A percentile compares a stretch with the other conserved stretches of the same genome.
phyloP scores from a whole-genome alignment of 2,113 vertebrate species.

The Pterophyllum scalare region DNA sequence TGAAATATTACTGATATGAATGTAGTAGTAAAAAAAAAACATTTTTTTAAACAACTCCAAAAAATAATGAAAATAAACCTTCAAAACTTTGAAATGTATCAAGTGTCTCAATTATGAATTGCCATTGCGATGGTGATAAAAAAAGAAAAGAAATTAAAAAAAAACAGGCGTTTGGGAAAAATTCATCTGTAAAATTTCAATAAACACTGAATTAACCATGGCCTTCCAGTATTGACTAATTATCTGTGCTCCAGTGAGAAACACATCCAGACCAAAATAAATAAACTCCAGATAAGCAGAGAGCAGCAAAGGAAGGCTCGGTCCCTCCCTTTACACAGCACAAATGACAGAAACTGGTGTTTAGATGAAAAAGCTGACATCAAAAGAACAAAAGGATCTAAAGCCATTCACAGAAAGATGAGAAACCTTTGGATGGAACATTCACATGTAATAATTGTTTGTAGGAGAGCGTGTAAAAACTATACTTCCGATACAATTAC shows the following conservation, averaged over 20 bases:
- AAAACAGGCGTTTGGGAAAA: background rate
- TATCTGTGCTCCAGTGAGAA: slow-evolving; percentile 70
- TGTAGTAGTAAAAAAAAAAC: background rate
- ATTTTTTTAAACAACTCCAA: background rate
- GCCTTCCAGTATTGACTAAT: slow-evolving; percentile 41
- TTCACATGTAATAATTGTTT: background rate
- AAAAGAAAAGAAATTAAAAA: background rate
- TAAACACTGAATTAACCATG: slow-evolving; percentile 35
- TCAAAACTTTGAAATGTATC: background rate
- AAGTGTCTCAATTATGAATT: background rate
- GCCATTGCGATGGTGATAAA: background rate
- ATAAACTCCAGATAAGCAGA: slow-evolving; percentile 51
- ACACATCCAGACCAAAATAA: slow-evolving; percentile 37
- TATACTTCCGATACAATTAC: background rate
- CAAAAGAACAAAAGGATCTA: slow-evolving; percentile 46
- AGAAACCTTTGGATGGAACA: background rate
- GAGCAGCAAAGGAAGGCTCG: slow-evolving; percentile 50
- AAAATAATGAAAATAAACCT: background rate
- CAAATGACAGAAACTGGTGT: slow-evolving; percentile 68
- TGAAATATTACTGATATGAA: background rate
- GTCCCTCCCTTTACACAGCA: slow-evolving; percentile 62
- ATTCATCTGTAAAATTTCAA: slow-evolving; percentile 49
- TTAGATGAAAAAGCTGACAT: slow-evolving; percentile 57
- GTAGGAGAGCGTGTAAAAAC: background rate
- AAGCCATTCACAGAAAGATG: background rate